Evolutionary conservation across 1,140 invertebrate genomes (phyloP).

Genomic region (Scaptomyza montana): DNA sequence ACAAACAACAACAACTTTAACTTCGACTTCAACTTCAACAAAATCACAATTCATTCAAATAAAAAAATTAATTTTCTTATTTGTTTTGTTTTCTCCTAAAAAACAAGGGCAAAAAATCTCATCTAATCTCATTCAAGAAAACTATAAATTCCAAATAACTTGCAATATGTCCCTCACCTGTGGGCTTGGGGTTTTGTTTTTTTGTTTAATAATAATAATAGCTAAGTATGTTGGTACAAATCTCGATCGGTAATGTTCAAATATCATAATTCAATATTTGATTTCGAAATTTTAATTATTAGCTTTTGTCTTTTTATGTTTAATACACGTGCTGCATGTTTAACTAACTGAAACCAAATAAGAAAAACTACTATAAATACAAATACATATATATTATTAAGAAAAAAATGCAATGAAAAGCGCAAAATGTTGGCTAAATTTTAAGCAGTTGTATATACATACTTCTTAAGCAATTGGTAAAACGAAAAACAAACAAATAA

Average conservation of each 20-base stretch:
- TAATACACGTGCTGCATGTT: conserved; percentile 51
- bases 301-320: conserved; percentile 35
- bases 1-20: conserved; percentile 25
- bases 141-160: conserved; percentile 10
- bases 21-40: not conserved
- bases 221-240: conserved; percentile 19
- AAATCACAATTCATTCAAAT: conserved; percentile 15
- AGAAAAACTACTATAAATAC: conserved; percentile 5
- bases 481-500: conserved; percentile 8
- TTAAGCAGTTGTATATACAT: conserved; percentile 22
- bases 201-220: not conserved
- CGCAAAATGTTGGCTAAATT: conserved; percentile 10
- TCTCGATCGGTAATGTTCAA: conserved; percentile 21
- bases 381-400: conserved; percentile 9
- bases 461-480: conserved; percentile 17
- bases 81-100: conserved; percentile 54
- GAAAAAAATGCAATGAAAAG: conserved; percentile 37
- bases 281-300: conserved; percentile 14
- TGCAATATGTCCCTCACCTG: conserved; percentile 22
- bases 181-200: conserved; percentile 13
- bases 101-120: conserved; percentile 28
- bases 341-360: conserved; percentile 41
- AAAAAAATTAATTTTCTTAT: conserved; percentile 35
- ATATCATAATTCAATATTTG: conserved; percentile 5
- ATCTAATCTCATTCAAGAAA: conserved; percentile 35